A percentile compares a stretch with the other conserved stretches of the same genome.
These are phyloP conservation scores for Tachuris rubrigastra DNA, from an alignment of 2,113 vertebrate species.

Conservation along the genomic window DNA sequence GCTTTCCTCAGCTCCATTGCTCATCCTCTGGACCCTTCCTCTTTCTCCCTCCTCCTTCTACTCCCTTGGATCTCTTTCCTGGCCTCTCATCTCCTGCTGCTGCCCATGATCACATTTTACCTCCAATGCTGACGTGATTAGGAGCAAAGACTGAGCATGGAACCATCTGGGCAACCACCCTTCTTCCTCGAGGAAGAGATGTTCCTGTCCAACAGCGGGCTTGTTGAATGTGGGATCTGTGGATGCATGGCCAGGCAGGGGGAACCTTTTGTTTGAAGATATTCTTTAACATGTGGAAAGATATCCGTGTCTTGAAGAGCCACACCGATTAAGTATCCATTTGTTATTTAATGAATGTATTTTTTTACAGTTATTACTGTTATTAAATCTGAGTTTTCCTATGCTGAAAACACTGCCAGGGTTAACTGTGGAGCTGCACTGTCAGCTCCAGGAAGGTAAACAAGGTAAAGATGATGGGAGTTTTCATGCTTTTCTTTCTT, in stretches of 20 bases:
- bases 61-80: not conserved
- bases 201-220: fast-evolving
- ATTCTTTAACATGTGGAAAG: not conserved
- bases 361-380: not conserved
- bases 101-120: fast-evolving
- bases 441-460: not conserved
- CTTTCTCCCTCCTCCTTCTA: not conserved
- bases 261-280: not conserved
- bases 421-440: not conserved
- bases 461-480: not conserved
- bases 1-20: not conserved
- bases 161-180: not conserved
- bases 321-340: not conserved
- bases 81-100: not conserved
- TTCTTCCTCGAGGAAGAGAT: not conserved
- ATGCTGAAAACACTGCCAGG: not conserved
- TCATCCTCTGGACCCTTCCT: not conserved
- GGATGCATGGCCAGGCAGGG: not conserved
- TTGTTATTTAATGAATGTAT: not conserved
- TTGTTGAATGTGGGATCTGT: not conserved
- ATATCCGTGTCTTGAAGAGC: not conserved
- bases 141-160: fast-evolving
- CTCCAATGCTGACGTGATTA: fast-evolving
- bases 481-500: not conserved
- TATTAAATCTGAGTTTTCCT: not conserved